Base-by-base conservation (phyloP, 1,140 invertebrate species). In the Euwallacea fornicatus region DNA sequence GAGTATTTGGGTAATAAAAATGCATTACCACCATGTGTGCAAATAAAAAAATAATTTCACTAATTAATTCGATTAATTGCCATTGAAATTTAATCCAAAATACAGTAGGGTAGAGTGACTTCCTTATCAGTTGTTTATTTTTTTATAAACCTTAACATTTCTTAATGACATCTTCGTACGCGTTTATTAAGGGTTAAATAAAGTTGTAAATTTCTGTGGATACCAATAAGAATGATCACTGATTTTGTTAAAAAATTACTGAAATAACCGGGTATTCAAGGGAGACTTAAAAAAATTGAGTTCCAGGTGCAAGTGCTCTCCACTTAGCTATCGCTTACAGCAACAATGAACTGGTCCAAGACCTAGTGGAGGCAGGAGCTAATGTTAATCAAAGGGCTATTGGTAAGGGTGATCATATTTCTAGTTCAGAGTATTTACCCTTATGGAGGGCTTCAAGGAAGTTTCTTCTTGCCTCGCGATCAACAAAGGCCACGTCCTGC, bases 261-360 rank as follows among this genome's bases (percentile, higher is more conserved):
- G 21, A 33, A 33, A 33, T 33, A 33, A 33, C 21, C 21, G 21
- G 21, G 21, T 33, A 33, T 33, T 33, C 21, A 33, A 33, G 21
- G 4, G 21, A 33, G 21, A 4, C 21, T 33, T 33, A 33, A 33
- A 33, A 33, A 33, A 33, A 33, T 33, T 33, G 21, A 33, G 1
- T 33, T 33, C 21, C 21, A 33, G 92, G 95, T 0, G 95, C 97
- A 7, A 96, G 95, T 82, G 92, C 94, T 7, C 84, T 99, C 16
- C 98, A 99, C 82, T 85, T 99, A 56, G 96, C 96, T 0, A 98
- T 99, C 74, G 96, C 98, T 0, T 97, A 98, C 79, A 92, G 89
- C 77, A 98, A 98, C 82, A 95, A 98, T 76, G 96, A 98, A 74
- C 84, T 98, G n/a, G 95, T 98, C 0, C 93, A 96, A 78, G 90